Evolutionary conservation across 2,888 invertebrate species (phyloP).

Genomic region (Synergus itoensis): DNA sequence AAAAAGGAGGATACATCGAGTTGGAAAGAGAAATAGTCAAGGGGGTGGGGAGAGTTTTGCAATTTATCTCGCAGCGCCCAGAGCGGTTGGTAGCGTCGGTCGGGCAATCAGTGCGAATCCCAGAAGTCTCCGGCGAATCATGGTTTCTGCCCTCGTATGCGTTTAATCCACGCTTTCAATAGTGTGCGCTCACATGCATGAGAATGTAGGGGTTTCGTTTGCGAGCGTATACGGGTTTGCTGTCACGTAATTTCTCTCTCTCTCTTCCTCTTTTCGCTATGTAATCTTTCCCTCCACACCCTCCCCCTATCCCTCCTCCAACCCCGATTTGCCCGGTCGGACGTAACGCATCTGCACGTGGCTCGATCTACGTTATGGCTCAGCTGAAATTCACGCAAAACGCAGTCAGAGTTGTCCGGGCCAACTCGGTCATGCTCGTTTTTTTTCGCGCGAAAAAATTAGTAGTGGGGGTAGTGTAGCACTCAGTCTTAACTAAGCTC

Average conservation of each 20-base stretch:
- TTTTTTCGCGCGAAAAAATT: neutral
- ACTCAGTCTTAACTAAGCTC: neutral
- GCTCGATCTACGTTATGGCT: neutral
- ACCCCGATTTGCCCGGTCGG: constrained; percentile 1
- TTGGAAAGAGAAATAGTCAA: constrained; percentile 28
- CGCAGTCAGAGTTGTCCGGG: neutral
- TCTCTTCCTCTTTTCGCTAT: constrained; percentile 31
- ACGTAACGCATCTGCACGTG: constrained; percentile 31
- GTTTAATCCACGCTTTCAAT: constrained; percentile 54
- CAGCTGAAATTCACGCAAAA: constrained; percentile 21
- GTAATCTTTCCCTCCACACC: constrained; percentile 19
- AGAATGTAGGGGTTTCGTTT: constrained; percentile 28
- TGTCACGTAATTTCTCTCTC: constrained; percentile 40
- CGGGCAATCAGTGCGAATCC: constrained; percentile 57
- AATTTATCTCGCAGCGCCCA: constrained; percentile 49
- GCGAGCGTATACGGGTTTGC: constrained; percentile 24
- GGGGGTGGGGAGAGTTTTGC: constrained; percentile 52
- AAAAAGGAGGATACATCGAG: constrained; percentile 17
- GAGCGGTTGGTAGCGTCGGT: constrained; percentile 52
- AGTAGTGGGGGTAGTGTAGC: neutral
- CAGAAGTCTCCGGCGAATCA: constrained; percentile 56
- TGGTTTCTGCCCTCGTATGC: constrained; percentile 55
- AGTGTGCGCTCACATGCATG: neutral
- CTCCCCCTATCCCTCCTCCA: constrained; percentile 27
- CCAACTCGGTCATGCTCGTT: neutral